These are phyloP conservation scores for Diabrotica virgifera DNA, from an alignment of 1,140 invertebrate species.

Conservation along the genomic window DNA sequence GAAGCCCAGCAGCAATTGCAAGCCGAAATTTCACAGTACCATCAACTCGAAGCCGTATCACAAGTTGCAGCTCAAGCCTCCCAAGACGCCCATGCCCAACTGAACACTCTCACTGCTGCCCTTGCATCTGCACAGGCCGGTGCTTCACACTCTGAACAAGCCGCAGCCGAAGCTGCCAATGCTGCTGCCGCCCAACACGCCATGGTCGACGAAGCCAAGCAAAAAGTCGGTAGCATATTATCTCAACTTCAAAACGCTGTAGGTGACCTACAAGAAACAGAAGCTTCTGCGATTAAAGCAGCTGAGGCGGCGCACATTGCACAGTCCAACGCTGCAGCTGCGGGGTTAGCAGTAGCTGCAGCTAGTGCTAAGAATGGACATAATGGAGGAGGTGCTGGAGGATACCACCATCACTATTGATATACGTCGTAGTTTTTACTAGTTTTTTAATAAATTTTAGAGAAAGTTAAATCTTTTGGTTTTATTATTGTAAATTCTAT, in stretches of 20 bases:
- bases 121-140: constrained; percentile 32
- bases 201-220: constrained; percentile 35
- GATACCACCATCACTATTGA: constrained; percentile 12
- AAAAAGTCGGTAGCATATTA: constrained; percentile 25
- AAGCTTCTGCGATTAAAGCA: constrained; percentile 31
- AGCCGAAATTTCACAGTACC: constrained; percentile 31
- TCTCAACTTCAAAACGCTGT: constrained; percentile 30
- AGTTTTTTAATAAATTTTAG: constrained; percentile 1
- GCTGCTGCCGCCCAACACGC: constrained; percentile 33
- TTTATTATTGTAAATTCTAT: too few relatives aligned
- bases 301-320: constrained; percentile 33
- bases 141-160: constrained; percentile 24
- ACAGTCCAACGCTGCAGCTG: constrained; percentile 39
- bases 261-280: constrained; percentile 31
- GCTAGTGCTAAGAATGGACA: constrained; percentile 22
- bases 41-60: constrained; percentile 31
- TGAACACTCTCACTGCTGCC: constrained; percentile 27
- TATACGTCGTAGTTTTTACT: neutral
- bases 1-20: constrained; percentile 34
- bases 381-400: neutral
- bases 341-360: constrained; percentile 32
- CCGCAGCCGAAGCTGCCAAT: constrained; percentile 32
- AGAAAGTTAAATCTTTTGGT: neutral
- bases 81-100: constrained; percentile 31
- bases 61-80: constrained; percentile 29